A percentile compares a stretch with the other conserved stretches of the same genome.
Evolutionary conservation across 2,113 vertebrate genomes (phyloP).

Genomic region (Thinocorus orbignyianus): DNA sequence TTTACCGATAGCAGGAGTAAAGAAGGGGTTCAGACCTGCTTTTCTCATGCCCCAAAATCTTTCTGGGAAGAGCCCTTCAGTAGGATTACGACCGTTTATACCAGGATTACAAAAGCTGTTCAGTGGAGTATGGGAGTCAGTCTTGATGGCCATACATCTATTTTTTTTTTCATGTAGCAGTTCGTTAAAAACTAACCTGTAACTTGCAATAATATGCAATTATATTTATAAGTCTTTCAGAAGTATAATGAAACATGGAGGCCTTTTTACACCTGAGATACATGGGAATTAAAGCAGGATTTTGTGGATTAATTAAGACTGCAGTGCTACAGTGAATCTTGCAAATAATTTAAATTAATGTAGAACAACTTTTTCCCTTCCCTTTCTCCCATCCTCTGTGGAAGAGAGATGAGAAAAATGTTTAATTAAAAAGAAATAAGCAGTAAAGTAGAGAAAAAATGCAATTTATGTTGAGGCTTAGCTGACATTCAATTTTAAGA

Average conservation of each 20-base stretch:
- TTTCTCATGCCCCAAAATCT: neutral
- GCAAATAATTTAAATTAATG: neutral
- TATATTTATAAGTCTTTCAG: neutral
- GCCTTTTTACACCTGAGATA: neutral
- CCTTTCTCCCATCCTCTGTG: neutral
- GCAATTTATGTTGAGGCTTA: neutral
- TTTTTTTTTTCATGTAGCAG: neutral
- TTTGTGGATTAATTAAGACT: neutral
- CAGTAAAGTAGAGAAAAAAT: neutral
- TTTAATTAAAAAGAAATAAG: neutral
- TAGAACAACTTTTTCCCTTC: neutral
- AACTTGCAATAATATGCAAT: neutral
- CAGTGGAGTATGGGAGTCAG: neutral
- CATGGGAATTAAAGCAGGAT: neutral
- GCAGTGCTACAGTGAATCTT: neutral
- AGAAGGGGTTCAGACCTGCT: neutral
- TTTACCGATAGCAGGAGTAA: neutral
- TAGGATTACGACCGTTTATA: neutral
- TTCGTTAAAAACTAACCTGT: neutral
- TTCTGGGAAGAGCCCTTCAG: neutral
- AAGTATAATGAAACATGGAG: neutral
- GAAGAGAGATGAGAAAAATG: neutral
- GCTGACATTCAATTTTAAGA: neutral
- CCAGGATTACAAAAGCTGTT: neutral
- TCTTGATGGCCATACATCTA: neutral